phyloP scores from a whole-genome alignment of 2,888 invertebrate species.

The Drosophila flavopinicola region DNA sequence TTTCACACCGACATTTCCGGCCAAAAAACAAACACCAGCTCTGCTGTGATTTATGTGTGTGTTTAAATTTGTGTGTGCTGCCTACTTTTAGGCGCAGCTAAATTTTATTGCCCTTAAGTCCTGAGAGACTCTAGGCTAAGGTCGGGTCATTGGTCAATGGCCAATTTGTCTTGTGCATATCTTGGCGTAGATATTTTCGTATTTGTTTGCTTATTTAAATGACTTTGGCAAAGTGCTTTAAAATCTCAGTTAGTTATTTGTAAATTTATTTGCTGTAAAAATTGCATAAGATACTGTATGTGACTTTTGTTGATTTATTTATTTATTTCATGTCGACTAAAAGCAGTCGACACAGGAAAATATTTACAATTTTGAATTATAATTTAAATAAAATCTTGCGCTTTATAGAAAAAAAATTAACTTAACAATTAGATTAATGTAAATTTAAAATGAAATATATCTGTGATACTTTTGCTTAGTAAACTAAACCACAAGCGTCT shows the following conservation, averaged over 20 bases:
- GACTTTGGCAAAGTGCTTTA: constrained; percentile 9
- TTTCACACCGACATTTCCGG: constrained; percentile 22
- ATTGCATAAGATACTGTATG: too few species aligned
- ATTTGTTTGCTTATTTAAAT: constrained; percentile 42
- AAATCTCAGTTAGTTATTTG: constrained; percentile 5
- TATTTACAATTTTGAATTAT: too few species aligned
- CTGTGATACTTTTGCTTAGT: too few species aligned
- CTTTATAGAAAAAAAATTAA: too few species aligned
- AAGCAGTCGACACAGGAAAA: too few species aligned
- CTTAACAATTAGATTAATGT: too few species aligned
- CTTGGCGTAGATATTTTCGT: constrained; percentile 47
- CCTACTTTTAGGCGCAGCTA: constrained; percentile 22
- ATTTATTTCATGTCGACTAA: too few species aligned
- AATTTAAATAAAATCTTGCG: too few species aligned
- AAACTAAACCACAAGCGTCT: too few species aligned
- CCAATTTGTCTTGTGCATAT: constrained; percentile 52
- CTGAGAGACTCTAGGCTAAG: constrained; percentile 17
- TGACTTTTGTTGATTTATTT: too few species aligned
- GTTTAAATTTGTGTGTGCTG: constrained; percentile 36
- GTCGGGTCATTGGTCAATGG: constrained; percentile 38
- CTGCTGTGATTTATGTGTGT: constrained; percentile 58
- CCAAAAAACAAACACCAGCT: constrained; percentile 7
- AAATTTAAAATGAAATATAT: too few species aligned
- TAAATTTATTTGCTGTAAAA: not conserved
- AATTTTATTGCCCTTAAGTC: not conserved